Conservation (phyloP, 1,140 invertebrate species). For the Magallana angulata region DNA sequence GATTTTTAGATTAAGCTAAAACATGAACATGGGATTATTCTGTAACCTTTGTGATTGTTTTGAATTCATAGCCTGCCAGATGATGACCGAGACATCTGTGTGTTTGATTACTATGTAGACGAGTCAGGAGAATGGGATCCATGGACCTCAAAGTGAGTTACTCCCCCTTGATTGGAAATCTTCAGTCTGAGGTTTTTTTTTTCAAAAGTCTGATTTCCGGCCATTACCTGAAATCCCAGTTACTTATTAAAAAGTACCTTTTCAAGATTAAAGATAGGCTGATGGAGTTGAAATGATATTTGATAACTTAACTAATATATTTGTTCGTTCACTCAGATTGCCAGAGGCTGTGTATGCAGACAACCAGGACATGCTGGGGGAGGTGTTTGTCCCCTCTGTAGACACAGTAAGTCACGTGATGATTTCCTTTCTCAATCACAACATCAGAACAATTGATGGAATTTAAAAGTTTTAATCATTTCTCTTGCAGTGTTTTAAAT, state of each 20-base stretch:
- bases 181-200: background rate
- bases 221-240: background rate
- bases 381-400: constrained; percentile 79
- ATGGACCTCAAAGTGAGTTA: constrained; percentile 75
- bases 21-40: no score
- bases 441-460: no score
- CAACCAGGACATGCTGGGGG: constrained; percentile 76
- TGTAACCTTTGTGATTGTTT: no score
- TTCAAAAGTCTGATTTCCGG: background rate
- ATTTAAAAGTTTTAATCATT: no score
- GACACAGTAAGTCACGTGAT: constrained; percentile 71
- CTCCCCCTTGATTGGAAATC: background rate
- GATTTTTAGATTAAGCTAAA: no score
- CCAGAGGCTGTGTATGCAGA: constrained; percentile 76
- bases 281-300: background rate
- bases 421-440: no score
- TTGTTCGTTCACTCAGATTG: background rate
- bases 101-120: constrained; percentile 81
- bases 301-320: background rate
- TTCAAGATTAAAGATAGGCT: background rate
- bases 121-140: constrained; percentile 80
- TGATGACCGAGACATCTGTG: constrained; percentile 79
- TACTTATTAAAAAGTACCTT: no score
- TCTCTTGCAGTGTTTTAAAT: background rate
- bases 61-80: constrained; percentile 75